Percentiles rank a stretch among this genome's conserved stretches.
Evolutionary conservation across 2,797 vertebrate genomes (phyloP).

Genomic region (Anisognathus igniventris): DNA sequence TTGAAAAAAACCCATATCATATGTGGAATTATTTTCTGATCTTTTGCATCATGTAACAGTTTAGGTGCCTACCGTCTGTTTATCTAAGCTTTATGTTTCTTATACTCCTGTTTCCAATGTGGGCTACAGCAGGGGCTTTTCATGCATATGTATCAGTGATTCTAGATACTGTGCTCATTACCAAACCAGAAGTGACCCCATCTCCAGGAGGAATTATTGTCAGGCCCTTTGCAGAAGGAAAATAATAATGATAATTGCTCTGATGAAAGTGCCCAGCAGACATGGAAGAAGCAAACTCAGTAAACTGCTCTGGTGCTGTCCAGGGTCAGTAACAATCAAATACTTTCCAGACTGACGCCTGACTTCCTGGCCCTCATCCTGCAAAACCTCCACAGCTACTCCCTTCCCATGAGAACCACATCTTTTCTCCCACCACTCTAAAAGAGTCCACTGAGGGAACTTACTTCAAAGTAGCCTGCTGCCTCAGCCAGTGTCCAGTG

Average conservation of each 20-base stretch:
- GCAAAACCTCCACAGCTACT: neutral
- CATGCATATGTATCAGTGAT: neutral
- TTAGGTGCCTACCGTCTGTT: neutral
- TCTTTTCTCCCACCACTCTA: neutral
- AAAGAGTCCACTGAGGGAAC: neutral
- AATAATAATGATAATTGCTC: neutral
- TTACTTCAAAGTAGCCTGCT: neutral
- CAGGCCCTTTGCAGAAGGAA: neutral
- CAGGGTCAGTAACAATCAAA: neutral
- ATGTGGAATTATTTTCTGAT: neutral
- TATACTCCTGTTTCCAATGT: neutral
- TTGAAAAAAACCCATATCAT: neutral
- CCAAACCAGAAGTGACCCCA: neutral
- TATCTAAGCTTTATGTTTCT: neutral
- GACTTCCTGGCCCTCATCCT: neutral
- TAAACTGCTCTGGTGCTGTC: fast-evolving
- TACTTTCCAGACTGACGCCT: neutral
- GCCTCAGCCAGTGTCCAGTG: neutral
- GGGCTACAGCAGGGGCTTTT: neutral
- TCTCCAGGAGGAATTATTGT: neutral
- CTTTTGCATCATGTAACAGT: neutral
- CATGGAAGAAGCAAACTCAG: neutral
- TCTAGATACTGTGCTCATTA: neutral
- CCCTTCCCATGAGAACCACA: neutral
- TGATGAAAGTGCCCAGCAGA: neutral